Evolutionary conservation across 1,140 invertebrate species (phyloP), one percentile per base, ranked within the genome.

Genomic region (Pachyrhynchus sulphureomaculatus): DNA sequence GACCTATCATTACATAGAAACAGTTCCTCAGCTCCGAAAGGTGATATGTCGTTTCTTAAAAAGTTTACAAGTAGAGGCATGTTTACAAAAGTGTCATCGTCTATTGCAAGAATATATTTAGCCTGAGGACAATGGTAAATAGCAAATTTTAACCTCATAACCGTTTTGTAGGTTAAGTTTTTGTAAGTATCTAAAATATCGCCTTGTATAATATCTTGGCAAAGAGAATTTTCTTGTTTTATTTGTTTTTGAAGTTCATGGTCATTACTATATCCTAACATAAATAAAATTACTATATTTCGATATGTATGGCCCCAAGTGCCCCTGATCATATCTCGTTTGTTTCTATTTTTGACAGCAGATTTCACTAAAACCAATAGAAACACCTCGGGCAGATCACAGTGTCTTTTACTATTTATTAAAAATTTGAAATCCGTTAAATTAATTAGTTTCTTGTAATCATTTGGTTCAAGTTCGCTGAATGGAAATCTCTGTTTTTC

Each of bases 161-260:
- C 84, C 75, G 91, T 89, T 76, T 95, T 95, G 70, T 92, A 91
- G 1, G 91, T 93, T 76, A 95, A 82, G 76, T 94, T 95, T 58
- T 85, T 81, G 72, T 94, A 95, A 23, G 81, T 81, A 78, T 94
- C 92, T 3, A 80, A 53, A 74, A 92, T 93, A 65, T 84, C 85
- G 23, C 89, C 90, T 56, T 91, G 88, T 13, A 93, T 82, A 53
- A 93, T 81, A 72, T 95, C 92, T 15, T 79, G 76, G 69, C 85
- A 82, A 0, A 65, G 63, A 1, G 69, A 68, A 68, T 82, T 81
- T 74, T 94, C 91, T 34, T 78, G 66, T 13, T 80, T 67, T 2
- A 92, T 67, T 12, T 69, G 66, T 0, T 72, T 57, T 65, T 86
- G 81, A 24, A 74, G 60, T 6, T 58, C 59, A 0, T 57, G 20